These are phyloP conservation scores for Physella acuta DNA, from an alignment of 1,140 invertebrate genomes.

Conservation along the genomic window DNA sequence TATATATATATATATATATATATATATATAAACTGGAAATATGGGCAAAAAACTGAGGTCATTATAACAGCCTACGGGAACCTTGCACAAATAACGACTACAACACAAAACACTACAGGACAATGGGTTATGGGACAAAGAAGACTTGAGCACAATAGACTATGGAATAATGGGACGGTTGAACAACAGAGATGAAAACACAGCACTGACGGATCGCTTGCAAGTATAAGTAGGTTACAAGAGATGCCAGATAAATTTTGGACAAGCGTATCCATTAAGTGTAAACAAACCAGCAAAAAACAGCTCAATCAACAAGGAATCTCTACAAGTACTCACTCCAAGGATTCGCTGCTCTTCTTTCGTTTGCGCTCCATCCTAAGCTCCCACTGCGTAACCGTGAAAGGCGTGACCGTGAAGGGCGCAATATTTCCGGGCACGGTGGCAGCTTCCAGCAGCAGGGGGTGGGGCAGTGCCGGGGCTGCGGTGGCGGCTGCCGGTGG, in stretches of 20 bases:
- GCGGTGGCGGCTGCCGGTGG: background rate
- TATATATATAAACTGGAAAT: too few relatives aligned
- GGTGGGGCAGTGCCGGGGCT: background rate
- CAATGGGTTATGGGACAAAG: too few relatives aligned
- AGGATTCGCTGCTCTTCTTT: conserved; percentile 25
- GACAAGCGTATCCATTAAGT: background rate
- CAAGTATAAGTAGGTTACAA: background rate
- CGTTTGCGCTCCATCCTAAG: conserved; percentile 25
- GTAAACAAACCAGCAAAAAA: background rate
- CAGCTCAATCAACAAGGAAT: too few relatives aligned
- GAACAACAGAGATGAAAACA: background rate
- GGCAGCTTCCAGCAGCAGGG: conserved; percentile 7
- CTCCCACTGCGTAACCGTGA: background rate
- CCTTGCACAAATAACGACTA: too few relatives aligned
- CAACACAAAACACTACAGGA: too few relatives aligned
- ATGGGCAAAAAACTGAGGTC: too few relatives aligned
- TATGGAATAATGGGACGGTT: too few relatives aligned
- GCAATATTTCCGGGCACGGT: background rate
- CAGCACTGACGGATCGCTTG: background rate
- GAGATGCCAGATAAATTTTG: background rate
- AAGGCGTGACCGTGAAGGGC: background rate
- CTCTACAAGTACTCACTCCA: conserved; percentile 15
- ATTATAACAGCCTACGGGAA: too few relatives aligned
- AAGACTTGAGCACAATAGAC: background rate
- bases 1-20: too few relatives aligned